Evolutionary conservation across 2,797 vertebrate genomes (phyloP).

Genomic region (Sorex maritimensis): DNA sequence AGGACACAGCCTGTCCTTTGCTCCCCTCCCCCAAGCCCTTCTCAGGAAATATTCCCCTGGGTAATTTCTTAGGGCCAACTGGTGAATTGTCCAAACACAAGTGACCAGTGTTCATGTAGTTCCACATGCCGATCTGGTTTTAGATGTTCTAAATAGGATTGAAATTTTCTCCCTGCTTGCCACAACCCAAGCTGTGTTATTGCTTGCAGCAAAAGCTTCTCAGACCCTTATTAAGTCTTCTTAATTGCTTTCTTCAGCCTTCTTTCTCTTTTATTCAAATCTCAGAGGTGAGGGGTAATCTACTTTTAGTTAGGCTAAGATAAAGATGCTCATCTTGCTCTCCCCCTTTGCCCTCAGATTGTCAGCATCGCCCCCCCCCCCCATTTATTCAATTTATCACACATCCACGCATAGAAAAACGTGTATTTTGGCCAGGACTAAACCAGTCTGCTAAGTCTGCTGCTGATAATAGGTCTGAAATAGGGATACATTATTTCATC

Average conservation of each 20-base stretch:
- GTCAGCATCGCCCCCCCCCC: too few species aligned
- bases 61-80: slow-evolving; percentile 85
- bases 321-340: slow-evolving; percentile 67
- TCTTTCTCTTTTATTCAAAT: slow-evolving; percentile 74
- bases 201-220: slow-evolving; percentile 71
- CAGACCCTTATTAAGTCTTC: slow-evolving; percentile 75
- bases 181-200: slow-evolving; percentile 30
- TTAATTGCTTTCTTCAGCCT: slow-evolving; percentile 80
- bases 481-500: slow-evolving; percentile 61
- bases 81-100: slow-evolving; percentile 85
- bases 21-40: slow-evolving; percentile 77
- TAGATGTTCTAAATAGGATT: slow-evolving; percentile 76
- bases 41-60: slow-evolving; percentile 78
- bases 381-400: slow-evolving; percentile 50
- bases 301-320: slow-evolving; percentile 75
- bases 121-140: slow-evolving; percentile 79
- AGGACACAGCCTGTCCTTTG: slow-evolving; percentile 74
- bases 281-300: slow-evolving; percentile 82
- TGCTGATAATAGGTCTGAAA: slow-evolving; percentile 21
- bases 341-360: too few species aligned
- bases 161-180: slow-evolving; percentile 72
- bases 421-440: slow-evolving; percentile 37
- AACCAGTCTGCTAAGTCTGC: slow-evolving; percentile 21
- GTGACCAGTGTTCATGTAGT: slow-evolving; percentile 77
- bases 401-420: not conserved